Conservation (phyloP, 2,888 invertebrate species). For the Ichneumoninae sp. region DNA sequence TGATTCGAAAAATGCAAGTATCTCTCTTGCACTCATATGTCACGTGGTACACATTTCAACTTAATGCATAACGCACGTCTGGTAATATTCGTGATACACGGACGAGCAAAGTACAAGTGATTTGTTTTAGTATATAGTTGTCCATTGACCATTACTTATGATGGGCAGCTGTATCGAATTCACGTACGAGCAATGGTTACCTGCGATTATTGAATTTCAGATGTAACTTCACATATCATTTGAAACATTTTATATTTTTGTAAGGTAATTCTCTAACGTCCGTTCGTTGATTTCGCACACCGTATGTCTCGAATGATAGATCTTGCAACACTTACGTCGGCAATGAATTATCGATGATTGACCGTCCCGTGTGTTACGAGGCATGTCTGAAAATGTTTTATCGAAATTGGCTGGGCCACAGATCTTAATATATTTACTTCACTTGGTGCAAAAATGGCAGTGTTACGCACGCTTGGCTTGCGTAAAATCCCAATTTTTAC, state of each 20-base stretch:
- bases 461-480: too few relatives aligned
- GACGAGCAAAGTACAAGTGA: background rate
- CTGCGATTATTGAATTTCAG: background rate
- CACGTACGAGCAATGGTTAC: background rate
- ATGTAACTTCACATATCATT: background rate
- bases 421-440: background rate
- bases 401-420: background rate
- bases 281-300: background rate
- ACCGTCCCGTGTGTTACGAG: background rate
- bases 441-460: too few relatives aligned
- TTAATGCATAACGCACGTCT: background rate
- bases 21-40: too few relatives aligned
- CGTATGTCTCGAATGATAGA: background rate
- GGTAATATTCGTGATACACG: background rate
- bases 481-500: too few relatives aligned
- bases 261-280: background rate
- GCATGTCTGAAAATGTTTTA: background rate
- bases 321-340: background rate
- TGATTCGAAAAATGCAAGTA: too few relatives aligned
- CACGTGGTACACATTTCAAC: too few relatives aligned
- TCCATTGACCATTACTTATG: background rate
- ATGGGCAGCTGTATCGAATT: background rate
- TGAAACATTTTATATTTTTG: conserved; percentile 1
- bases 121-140: background rate
- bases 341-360: background rate